phyloP scores from a whole-genome alignment of 2,113 vertebrate genomes.

The Kryptolebias marmoratus region DNA sequence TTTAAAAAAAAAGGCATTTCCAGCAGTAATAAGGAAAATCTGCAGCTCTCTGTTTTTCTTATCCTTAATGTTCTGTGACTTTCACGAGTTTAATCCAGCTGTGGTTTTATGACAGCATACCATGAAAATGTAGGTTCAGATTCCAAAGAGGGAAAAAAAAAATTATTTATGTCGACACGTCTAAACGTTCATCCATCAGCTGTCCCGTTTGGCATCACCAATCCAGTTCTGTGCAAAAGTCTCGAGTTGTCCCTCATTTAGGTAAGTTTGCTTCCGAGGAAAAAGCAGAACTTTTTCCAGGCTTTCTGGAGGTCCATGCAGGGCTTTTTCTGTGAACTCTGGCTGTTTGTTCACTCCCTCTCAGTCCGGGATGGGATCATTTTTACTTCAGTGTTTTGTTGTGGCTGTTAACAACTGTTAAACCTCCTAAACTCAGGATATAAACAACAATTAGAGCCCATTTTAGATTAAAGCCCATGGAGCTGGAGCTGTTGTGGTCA shows the following conservation, averaged over 20 bases:
- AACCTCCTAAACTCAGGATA: no score
- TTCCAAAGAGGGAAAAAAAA: not conserved
- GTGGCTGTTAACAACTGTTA: no score
- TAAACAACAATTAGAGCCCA: no score
- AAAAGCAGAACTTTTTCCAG: not conserved
- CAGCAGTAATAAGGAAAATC: constrained; percentile 5
- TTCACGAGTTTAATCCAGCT: constrained; percentile 24
- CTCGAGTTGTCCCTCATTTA: no score
- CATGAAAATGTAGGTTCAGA: constrained; percentile 19
- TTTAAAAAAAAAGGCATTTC: constrained; percentile 4
- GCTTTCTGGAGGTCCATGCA: not conserved
- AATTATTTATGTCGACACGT: constrained; percentile 9
- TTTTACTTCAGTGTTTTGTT: no score
- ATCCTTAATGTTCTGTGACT: constrained; percentile 1
- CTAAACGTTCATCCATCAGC: not conserved
- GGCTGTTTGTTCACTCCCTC: no score
- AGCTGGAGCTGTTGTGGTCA: no score
- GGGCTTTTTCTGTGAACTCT: no score
- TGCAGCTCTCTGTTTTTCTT: constrained; percentile 23
- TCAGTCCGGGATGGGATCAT: no score
- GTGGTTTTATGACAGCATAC: constrained; percentile 16
- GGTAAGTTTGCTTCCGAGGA: no score
- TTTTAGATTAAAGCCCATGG: no score
- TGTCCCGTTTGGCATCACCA: not conserved
- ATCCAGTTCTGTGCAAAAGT: no score